Base-by-base conservation (phyloP, 2,888 invertebrate species). In the Spodoptera littoralis region DNA sequence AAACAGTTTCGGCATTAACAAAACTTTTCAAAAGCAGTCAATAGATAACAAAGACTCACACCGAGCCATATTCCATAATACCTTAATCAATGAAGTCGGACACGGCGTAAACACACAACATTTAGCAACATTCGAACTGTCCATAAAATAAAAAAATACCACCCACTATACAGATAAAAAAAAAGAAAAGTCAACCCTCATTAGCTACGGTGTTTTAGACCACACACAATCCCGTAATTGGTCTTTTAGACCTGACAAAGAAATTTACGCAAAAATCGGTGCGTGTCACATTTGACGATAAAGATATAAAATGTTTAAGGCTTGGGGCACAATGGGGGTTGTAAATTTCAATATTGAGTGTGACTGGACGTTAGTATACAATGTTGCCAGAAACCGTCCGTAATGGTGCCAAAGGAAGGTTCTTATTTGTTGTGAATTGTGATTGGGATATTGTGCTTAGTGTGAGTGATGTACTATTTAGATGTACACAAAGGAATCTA, bases 321-420 rank as follows among this genome's bases (percentile, higher is more conserved):
- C 64, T 78, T 72, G 68, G 72, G 76, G 47, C 41, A 89, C 89
- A 90, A 90, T 87, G 87, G 82, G n/a, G 56, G 81, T 88, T 88
- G 84, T 92, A 92, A 92, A 92, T 91, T 89, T 89, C 85, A 89
- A 89, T 90, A 89, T 91, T 88, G 87, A 84, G 84, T 84, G 84
- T 82, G 87, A 82, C 82, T 74, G 79, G 77, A 71, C 79, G 73
- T 58, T 63, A 68, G 74, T 53, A 56, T 65, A 92, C 91, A 88
- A 80, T 89, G 92, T 92, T 88, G 88, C 84, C 8, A 53, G 59
- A 64, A 58, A 30, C 60, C 82, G 75, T 86, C 85, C 22, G 3
- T 44, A 90, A 82, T 86, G 84, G 81, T 64, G 71, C 24, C 50
- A 79, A 63, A 59, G 11, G 11, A 3, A 56, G 11, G 45, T 18